These are phyloP conservation scores for Bos javanicus DNA, from an alignment of 2,113 vertebrate species.

Conservation along the genomic window DNA sequence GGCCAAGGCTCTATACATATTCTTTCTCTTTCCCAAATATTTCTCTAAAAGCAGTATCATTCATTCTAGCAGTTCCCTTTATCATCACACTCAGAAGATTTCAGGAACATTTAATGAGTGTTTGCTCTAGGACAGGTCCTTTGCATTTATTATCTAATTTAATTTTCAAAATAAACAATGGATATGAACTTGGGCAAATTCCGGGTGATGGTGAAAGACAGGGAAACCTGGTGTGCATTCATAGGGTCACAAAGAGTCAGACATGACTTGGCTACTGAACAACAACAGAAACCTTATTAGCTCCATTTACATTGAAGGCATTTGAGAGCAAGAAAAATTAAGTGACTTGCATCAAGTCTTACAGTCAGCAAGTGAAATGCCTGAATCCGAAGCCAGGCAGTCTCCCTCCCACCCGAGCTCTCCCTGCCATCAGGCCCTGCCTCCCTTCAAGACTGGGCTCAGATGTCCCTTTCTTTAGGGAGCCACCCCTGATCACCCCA, in stretches of 20 bases:
- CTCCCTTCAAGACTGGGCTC: background rate
- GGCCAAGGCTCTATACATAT: background rate
- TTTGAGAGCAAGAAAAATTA: background rate
- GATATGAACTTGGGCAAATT: background rate
- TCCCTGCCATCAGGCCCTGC: background rate
- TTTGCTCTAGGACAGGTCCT: background rate
- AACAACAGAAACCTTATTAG: background rate
- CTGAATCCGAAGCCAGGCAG: background rate
- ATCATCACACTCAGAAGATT: background rate
- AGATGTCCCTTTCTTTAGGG: background rate
- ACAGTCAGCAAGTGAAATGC: background rate
- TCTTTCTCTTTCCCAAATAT: background rate
- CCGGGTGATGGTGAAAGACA: background rate
- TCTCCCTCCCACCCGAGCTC: background rate
- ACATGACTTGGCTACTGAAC: background rate
- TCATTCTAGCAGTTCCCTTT: background rate
- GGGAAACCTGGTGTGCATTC: background rate
- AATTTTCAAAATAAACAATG: background rate
- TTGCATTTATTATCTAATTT: background rate
- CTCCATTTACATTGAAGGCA: background rate
- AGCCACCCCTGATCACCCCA: background rate
- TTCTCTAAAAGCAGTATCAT: background rate
- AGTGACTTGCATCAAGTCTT: background rate
- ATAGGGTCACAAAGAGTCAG: fast-evolving
- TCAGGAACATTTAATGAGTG: background rate